Base-by-base conservation (phyloP, 2,113 vertebrate species). In the Callipepla squamata region DNA sequence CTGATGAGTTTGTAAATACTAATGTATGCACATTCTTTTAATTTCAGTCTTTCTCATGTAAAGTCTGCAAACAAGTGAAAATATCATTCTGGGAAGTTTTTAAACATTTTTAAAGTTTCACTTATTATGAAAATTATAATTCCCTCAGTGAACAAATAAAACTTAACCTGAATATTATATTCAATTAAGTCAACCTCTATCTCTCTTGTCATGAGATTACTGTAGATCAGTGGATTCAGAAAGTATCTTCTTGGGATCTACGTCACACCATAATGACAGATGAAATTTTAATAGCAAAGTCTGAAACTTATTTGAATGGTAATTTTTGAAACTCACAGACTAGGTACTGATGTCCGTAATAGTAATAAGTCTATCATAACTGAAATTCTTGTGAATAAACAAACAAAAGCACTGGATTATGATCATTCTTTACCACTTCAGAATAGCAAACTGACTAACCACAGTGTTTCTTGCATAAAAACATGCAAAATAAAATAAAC, bases 21-120 rank as follows among this genome's bases (percentile, higher is more conserved):
- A 89, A 68, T 3, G 61, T 42, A 19, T 16, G 5, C 0, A 3
- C 2, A 2, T n/a, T 16, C 25, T 47, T 28, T 48, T 30, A 2
- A 11, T 90, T 44, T n/a, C 10, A 57, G 0, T 2, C 4, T 53
- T 76, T 53, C 14, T 23, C 30, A 47, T 50, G 76, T 40, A 55
- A 75, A 9, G 6, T 53, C 5, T 34, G 3, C 6, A 63, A 74
- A 59, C 6, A 68, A 34, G 4, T 1, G 66, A 90, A 67, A 11
- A 1, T 17, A 10, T 25, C 34, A 1, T 6, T 4, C 57, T 75
- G n/a, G 4, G 61, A 85, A 42, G 3, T 82, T 65, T 82, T 10
- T 69, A 44, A 47, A 34, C 22, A 59, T 20, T 72, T 76, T 34
- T 0, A 36, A 65, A 81, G 3, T 38, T 7, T 12, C 38, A n/a